A percentile compares a stretch with the other conserved stretches of the same genome.
Evolutionary conservation across 2,888 invertebrate species (phyloP).

Genomic region (Rapana venosa): DNA sequence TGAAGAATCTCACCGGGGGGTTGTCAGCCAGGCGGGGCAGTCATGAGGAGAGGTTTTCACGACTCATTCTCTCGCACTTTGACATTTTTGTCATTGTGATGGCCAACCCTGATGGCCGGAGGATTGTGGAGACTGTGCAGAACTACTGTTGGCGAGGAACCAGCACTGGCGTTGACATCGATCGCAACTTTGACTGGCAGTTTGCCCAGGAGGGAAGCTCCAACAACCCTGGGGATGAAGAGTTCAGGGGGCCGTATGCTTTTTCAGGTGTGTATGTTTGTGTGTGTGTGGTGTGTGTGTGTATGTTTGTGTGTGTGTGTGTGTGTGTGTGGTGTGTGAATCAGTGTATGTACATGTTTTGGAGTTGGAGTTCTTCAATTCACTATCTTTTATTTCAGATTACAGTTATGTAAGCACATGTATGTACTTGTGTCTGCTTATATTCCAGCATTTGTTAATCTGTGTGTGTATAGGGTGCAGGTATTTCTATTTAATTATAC

Average conservation of each 20-base stretch:
- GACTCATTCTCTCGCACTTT: constrained; percentile 61
- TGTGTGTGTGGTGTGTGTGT: background rate
- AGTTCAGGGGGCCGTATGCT: constrained; percentile 70
- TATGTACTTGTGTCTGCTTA: too few species aligned
- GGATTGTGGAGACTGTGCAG: constrained; percentile 64
- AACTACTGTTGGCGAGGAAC: constrained; percentile 77
- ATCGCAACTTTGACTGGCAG: constrained; percentile 77
- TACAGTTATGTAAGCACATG: too few species aligned
- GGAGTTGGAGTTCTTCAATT: too few species aligned
- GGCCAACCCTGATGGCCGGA: constrained; percentile 75
- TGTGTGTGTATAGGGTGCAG: background rate
- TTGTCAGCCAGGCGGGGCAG: constrained; percentile 37
- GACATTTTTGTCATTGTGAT: constrained; percentile 72
- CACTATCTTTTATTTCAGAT: too few species aligned
- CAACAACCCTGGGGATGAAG: constrained; percentile 67
- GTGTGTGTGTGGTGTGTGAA: background rate
- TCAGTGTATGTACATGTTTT: too few species aligned
- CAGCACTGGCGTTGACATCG: constrained; percentile 74
- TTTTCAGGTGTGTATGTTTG: constrained; percentile 67
- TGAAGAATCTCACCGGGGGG: constrained; percentile 66
- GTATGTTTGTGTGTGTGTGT: background rate
- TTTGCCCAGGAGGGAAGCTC: constrained; percentile 75
- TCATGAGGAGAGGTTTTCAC: constrained; percentile 52
- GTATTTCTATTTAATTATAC: too few species aligned
- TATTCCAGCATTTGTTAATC: background rate